Evolutionary conservation across 1,140 invertebrate genomes (phyloP), one percentile per base, ranked within the genome.

Genomic region (Drosophila dunni): DNA sequence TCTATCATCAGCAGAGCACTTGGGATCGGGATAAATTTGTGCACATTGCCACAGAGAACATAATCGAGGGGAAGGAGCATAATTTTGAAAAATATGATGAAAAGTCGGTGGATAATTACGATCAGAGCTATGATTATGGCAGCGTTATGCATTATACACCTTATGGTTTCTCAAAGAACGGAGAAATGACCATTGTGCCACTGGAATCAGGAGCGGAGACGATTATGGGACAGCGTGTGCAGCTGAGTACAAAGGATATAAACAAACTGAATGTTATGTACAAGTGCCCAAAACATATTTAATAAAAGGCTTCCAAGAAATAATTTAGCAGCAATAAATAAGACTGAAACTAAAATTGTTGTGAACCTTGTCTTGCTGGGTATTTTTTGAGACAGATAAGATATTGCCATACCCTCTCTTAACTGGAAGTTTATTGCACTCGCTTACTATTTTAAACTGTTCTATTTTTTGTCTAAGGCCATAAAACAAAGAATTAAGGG

Each of bases 131-230:
- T 75, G 95, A 96, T 90, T 96, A 95, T 71, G 90, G 90, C 2
- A 95, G 94, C 71, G 92, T 96, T 8, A 94, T 96, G 95, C 95
- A 96, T 79, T 96, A 96, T 75, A 94, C 93, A 57, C 91, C 94
- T 0, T 94, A 93, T 56, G 96, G 96, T 0, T 97, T 97, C 91
- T 95, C 95, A 0, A 94, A 91, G 50, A 97, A 97, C 90, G 94
- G 95, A 4, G 91, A 94, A 77, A 94, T 94, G 42, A 97, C 96
- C 0, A 96, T 97, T 66, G 92, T 94, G 7, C 93, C 96, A 3
- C 56, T 83, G 7, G 15, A 83, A 15, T 57, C 60, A 6, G 80
- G 66, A 2, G 79, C 67, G 10, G 82, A 79, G n/a, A 42, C 72
- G 15, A 0, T 46, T 8, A 93, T 95, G 75, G 94, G 94, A 5